These are phyloP conservation scores for Brachionus paranguensis DNA, from an alignment of 1,140 invertebrate genomes.

Conservation along the genomic window DNA sequence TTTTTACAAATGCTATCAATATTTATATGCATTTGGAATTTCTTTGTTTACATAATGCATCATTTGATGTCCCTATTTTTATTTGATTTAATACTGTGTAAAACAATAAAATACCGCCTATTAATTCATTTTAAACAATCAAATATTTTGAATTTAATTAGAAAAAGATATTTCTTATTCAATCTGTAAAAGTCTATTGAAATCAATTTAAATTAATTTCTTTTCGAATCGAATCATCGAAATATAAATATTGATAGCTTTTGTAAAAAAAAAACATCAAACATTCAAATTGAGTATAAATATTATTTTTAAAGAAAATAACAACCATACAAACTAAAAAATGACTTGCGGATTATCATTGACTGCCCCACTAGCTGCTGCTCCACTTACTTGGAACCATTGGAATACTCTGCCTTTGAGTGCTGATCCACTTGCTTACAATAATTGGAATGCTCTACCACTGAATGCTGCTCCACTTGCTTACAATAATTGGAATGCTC, in stretches of 20 bases:
- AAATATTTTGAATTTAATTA: not conserved
- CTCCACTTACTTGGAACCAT: not conserved
- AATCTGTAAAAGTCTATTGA: no score
- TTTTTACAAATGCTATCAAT: not conserved
- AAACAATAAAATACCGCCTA: no score
- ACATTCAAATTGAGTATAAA: not conserved
- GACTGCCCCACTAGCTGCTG: not conserved
- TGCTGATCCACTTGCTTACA: not conserved
- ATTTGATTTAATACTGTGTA: not conserved
- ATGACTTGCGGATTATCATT: not conserved
- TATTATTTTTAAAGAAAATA: no score
- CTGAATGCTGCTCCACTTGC: not conserved
- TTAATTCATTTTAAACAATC: not conserved
- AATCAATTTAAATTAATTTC: no score
- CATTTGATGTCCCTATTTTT: not conserved
- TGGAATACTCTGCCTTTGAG: not conserved
- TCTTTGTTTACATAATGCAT: not conserved
- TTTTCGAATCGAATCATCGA: not conserved
- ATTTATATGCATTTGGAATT: not conserved
- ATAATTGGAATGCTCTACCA: not conserved
- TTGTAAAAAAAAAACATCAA: not conserved
- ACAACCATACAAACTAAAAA: not conserved
- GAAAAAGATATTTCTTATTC: no score
- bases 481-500: not conserved
- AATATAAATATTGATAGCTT: not conserved